Percentiles rank a stretch among this genome's conserved stretches.
Conservation (phyloP, 1,140 invertebrate genomes). For the Ceratoteleas bidentatus region DNA sequence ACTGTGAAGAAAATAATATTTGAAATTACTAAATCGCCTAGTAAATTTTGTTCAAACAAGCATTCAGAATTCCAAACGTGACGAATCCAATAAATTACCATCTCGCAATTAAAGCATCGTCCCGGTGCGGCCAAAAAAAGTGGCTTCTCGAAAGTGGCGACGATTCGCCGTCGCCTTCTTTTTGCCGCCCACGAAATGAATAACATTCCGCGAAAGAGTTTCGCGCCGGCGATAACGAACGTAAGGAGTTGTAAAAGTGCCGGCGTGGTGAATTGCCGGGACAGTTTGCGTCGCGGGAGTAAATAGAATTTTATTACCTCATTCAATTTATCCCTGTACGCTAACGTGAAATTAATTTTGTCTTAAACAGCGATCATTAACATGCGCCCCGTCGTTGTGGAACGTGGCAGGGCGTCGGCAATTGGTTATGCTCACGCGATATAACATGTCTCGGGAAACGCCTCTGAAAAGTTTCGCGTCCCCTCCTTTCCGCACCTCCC, state of each 20-base stretch:
- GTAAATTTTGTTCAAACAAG: too few relatives aligned
- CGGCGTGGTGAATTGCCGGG: slow-evolving; percentile 47
- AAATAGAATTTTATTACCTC: slow-evolving; percentile 63
- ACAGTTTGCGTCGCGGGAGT: slow-evolving; percentile 57
- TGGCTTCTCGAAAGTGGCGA: neutral
- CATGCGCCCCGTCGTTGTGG: slow-evolving; percentile 45
- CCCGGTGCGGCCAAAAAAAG: too few relatives aligned
- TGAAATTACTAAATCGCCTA: too few relatives aligned
- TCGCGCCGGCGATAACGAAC: slow-evolving; percentile 41
- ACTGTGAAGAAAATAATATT: too few relatives aligned
- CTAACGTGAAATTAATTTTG: slow-evolving; percentile 70
- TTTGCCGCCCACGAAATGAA: slow-evolving; percentile 35
- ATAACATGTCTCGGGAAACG: slow-evolving; percentile 60
- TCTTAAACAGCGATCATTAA: slow-evolving; percentile 66
- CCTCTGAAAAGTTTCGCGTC: slow-evolving; percentile 58
- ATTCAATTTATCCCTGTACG: slow-evolving; percentile 64
- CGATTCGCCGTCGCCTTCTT: neutral
- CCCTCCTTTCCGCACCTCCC: neutral
- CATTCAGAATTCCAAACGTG: too few relatives aligned
- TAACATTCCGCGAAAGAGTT: slow-evolving; percentile 36
- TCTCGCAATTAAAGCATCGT: too few relatives aligned
- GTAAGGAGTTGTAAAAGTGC: slow-evolving; percentile 55
- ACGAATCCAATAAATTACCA: too few relatives aligned
- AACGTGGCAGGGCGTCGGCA: slow-evolving; percentile 44
- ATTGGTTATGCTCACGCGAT: slow-evolving; percentile 68